phyloP scores from a whole-genome alignment of 2,113 vertebrate species.

The Labeo catla region DNA sequence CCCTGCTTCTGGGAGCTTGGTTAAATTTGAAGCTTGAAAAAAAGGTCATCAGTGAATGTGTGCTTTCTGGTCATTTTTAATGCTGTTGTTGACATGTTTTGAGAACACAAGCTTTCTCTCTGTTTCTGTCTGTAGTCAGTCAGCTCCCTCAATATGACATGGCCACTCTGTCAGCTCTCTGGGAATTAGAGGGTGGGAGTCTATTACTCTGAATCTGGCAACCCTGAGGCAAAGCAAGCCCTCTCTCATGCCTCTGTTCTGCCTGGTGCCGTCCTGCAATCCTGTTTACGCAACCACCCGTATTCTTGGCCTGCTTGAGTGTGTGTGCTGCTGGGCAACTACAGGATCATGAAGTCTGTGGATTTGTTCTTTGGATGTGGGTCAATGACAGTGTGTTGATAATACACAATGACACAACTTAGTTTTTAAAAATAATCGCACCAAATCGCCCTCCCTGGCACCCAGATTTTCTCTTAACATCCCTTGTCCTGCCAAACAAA shows the following conservation, averaged over 20 bases:
- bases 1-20: background rate
- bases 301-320: background rate
- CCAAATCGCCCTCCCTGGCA: too few species aligned
- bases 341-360: background rate
- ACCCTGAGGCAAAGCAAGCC: conserved; percentile 50
- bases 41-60: background rate
- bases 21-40: conserved; percentile 3
- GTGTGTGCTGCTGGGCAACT: background rate
- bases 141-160: conserved; percentile 32
- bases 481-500: too few species aligned
- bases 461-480: too few species aligned
- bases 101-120: background rate
- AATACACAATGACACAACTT: background rate
- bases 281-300: conserved; percentile 5
- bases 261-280: background rate
- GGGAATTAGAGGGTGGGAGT: conserved; percentile 53
- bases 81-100: background rate
- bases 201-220: conserved; percentile 50
- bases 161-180: conserved; percentile 50
- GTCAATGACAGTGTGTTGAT: conserved; percentile 3
- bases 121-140: background rate
- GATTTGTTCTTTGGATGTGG: conserved; percentile 11
- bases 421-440: background rate
- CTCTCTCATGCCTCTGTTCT: conserved; percentile 12
- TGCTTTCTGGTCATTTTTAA: background rate